phyloP scores from a whole-genome alignment of 2,888 invertebrate species.

The Caenorhabditis sp. region DNA sequence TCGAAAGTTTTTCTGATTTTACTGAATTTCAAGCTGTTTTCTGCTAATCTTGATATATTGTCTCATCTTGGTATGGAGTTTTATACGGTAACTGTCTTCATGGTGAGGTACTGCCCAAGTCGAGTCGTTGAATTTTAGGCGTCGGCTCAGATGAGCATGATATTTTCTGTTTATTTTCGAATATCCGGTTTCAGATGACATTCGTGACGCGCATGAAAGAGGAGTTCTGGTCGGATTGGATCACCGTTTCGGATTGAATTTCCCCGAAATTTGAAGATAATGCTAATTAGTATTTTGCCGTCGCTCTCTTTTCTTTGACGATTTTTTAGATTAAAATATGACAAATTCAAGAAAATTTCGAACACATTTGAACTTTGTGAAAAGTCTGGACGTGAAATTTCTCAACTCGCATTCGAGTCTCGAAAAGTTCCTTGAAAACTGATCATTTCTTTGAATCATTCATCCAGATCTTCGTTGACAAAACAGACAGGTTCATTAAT shows the following conservation, averaged over 20 bases:
- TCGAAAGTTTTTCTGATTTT: too few species aligned
- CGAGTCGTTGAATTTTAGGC: too few species aligned
- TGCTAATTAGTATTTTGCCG: slow-evolving; percentile 11
- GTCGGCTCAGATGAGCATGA: too few species aligned
- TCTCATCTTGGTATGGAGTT: too few species aligned
- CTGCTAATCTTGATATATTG: too few species aligned
- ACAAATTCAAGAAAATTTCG: too few species aligned
- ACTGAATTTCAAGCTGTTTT: too few species aligned
- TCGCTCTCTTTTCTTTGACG: neutral
- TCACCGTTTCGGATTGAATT: slow-evolving; percentile 56
- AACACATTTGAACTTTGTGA: too few species aligned
- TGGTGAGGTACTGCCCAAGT: too few species aligned
- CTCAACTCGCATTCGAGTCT: too few species aligned
- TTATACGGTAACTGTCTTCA: too few species aligned
- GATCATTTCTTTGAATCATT: slow-evolving; percentile 1
- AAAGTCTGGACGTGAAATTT: too few species aligned
- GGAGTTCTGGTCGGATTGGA: slow-evolving; percentile 71
- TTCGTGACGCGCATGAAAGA: slow-evolving; percentile 67
- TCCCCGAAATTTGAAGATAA: neutral
- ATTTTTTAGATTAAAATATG: neutral
- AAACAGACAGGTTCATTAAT: slow-evolving; percentile 23
- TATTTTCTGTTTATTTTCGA: neutral
- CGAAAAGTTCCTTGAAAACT: neutral
- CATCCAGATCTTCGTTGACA: slow-evolving; percentile 17
- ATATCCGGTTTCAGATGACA: slow-evolving; percentile 54